Percentiles rank a stretch among this genome's conserved stretches.
Conservation (phyloP, 1,140 invertebrate species). For the Portunus trituberculatus region DNA sequence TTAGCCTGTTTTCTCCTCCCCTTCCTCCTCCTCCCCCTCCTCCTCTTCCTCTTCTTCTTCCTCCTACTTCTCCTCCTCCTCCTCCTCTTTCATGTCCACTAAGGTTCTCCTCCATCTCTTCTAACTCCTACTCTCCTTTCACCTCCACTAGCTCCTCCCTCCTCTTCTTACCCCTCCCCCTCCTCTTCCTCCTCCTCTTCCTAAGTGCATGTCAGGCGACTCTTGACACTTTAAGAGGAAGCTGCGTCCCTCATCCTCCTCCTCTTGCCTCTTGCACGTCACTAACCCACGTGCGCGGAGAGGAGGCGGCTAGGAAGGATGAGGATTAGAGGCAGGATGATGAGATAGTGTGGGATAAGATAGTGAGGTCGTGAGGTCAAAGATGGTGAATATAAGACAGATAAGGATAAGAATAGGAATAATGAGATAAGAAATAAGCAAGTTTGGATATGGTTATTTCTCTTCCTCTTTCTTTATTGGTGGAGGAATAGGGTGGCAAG, state of each 20-base stretch:
- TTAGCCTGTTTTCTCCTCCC: background rate
- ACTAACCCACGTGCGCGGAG: background rate
- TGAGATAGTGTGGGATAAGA: background rate
- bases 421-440: no score
- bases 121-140: background rate
- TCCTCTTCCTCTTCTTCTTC: background rate
- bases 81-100: background rate
- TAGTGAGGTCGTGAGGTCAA: background rate
- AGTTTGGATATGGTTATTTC: no score
- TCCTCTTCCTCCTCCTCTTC: background rate
- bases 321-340: background rate
- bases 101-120: background rate
- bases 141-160: background rate
- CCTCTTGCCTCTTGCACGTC: background rate
- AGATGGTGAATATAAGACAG: background rate
- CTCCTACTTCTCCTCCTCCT: background rate
- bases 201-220: slow-evolving; percentile 16
- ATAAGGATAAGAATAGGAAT: no score
- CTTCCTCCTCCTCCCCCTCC: background rate
- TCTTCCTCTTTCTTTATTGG: no score
- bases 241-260: background rate
- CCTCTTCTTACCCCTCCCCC: background rate
- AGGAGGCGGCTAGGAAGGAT: background rate
- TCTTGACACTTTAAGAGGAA: slow-evolving; percentile 48
- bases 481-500: no score